Evolutionary conservation across 2,888 invertebrate genomes (phyloP).

Genomic region (Dasysyrphus albostriatus): DNA sequence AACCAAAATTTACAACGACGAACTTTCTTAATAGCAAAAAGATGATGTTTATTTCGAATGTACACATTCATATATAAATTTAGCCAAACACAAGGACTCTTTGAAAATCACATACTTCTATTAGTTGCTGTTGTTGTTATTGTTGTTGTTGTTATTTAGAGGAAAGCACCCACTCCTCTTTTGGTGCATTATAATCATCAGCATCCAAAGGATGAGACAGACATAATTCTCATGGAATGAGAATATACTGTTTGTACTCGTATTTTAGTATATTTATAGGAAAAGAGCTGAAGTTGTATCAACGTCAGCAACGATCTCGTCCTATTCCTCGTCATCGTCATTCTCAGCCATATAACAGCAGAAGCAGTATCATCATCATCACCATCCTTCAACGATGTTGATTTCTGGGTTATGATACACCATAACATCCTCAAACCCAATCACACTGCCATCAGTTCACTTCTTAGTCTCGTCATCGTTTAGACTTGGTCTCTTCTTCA

Average conservation of each 20-base stretch:
- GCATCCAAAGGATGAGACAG: constrained; percentile 1
- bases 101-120: constrained; percentile 63
- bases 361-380: constrained; percentile 68
- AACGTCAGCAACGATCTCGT: constrained; percentile 73
- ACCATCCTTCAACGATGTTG: constrained; percentile 75
- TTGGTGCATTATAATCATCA: constrained; percentile 43
- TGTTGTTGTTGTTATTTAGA: constrained; percentile 36
- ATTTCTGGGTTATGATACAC: constrained; percentile 76
- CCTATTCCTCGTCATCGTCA: constrained; percentile 66
- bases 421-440: constrained; percentile 60
- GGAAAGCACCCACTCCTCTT: constrained; percentile 32
- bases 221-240: constrained; percentile 19
- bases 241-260: constrained; percentile 59
- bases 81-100: constrained; percentile 40
- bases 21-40: constrained; percentile 70
- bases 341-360: constrained; percentile 54
- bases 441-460: constrained; percentile 54
- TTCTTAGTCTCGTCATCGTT: constrained; percentile 51
- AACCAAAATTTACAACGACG: constrained; percentile 62
- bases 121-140: constrained; percentile 11
- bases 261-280: background rate
- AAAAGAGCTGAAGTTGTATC: constrained; percentile 51
- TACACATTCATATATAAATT: constrained; percentile 33
- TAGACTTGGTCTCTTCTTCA: constrained; percentile 54
- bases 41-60: constrained; percentile 71